phyloP scores from a whole-genome alignment of 2,888 invertebrate species.

The Abscondita cerata region DNA sequence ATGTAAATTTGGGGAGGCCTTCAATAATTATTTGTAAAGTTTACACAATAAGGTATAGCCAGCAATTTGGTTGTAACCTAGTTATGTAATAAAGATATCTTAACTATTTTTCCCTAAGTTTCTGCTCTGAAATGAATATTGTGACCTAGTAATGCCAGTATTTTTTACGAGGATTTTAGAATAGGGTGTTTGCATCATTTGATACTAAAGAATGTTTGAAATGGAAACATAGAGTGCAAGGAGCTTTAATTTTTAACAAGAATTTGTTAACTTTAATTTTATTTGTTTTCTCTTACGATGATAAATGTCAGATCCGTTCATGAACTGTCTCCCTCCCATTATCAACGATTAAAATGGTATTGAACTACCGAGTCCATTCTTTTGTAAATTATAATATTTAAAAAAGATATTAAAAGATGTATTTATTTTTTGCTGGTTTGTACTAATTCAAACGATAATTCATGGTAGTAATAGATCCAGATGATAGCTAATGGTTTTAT shows the following conservation, averaged over 20 bases:
- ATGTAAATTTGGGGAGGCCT: slow-evolving; percentile 47
- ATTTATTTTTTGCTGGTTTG: slow-evolving; percentile 36
- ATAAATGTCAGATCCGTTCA: slow-evolving; percentile 55
- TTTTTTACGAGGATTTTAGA: slow-evolving; percentile 52
- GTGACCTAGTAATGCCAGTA: slow-evolving; percentile 52
- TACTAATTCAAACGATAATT: slow-evolving; percentile 33
- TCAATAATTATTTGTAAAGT: slow-evolving; percentile 36
- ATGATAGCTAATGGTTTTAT: slow-evolving; percentile 26
- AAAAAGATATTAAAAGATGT: slow-evolving; percentile 24
- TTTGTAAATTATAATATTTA: slow-evolving; percentile 35
- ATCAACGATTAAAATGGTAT: slow-evolving; percentile 49
- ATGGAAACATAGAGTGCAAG: slow-evolving; percentile 37
- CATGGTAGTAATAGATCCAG: slow-evolving; percentile 29
- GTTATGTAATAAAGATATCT: slow-evolving; percentile 17
- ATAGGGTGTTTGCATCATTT: slow-evolving; percentile 40
- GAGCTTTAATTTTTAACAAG: slow-evolving; percentile 43
- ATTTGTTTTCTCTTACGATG: slow-evolving; percentile 47
- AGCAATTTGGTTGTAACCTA: slow-evolving; percentile 20
- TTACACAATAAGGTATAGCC: slow-evolving; percentile 29
- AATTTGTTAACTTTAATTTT: slow-evolving; percentile 47
- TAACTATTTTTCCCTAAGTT: slow-evolving; percentile 18
- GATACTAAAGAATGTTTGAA: slow-evolving; percentile 35
- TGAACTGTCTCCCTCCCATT: slow-evolving; percentile 51
- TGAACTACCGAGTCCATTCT: slow-evolving; percentile 41
- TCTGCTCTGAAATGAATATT: slow-evolving; percentile 38